Percentiles rank a stretch among this genome's conserved stretches.
These are phyloP conservation scores for Bothrops alternatus DNA, from an alignment of 2,797 vertebrate species.

Conservation along the genomic window DNA sequence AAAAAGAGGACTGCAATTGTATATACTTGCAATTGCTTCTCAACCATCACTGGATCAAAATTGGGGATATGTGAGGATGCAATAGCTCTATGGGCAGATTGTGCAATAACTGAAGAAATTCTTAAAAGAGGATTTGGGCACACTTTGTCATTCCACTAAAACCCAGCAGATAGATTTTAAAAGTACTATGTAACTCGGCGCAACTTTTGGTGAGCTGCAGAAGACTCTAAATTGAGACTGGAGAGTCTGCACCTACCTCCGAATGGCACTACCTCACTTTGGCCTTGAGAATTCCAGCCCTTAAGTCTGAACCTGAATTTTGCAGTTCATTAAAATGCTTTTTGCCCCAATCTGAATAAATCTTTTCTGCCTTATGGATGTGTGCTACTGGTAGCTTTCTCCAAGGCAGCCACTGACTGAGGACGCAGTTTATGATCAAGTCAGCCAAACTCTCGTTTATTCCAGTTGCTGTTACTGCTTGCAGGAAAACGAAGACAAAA, in stretches of 20 bases:
- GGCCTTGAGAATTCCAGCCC: background rate
- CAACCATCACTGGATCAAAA: background rate
- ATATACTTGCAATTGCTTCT: background rate
- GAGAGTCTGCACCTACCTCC: background rate
- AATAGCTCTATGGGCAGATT: background rate
- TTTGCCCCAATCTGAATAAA: background rate
- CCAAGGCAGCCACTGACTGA: background rate
- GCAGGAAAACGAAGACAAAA: background rate
- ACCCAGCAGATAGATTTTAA: background rate
- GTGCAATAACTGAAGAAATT: background rate
- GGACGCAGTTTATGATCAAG: background rate
- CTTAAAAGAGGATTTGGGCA: background rate
- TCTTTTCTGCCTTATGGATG: background rate
- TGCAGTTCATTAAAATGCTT: background rate
- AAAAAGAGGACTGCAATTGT: background rate
- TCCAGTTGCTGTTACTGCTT: background rate
- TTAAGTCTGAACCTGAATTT: background rate
- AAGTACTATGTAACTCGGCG: background rate
- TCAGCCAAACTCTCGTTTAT: background rate
- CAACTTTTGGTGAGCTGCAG: background rate
- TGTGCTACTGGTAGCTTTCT: background rate
- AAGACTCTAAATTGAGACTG: background rate
- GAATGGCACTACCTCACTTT: background rate
- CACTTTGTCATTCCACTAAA: background rate
- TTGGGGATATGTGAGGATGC: background rate